Base-by-base conservation (phyloP, 2,113 vertebrate genomes). In the Ariopsis seemanni region DNA sequence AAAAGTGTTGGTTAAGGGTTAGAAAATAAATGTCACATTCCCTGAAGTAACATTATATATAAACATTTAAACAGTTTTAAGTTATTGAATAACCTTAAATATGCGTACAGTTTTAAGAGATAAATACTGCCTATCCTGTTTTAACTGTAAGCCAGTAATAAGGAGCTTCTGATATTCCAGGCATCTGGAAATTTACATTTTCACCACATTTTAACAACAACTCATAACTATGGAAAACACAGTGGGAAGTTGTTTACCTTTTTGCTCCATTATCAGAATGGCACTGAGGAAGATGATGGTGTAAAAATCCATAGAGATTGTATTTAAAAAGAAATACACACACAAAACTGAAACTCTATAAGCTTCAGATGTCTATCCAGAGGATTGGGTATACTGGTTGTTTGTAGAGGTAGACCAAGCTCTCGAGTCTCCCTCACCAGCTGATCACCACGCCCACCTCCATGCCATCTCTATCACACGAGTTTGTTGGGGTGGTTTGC, bases 251-350 rank as follows among this genome's bases (percentile, higher is more conserved):
- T 14, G 5, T 82, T 91, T 93, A 93, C 92, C 92, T 93, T 86
- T 80, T 55, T 89, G 88, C 60, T 89, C 86, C 89, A 91, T 55
- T 27, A 91, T 86, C 77, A 92, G 74, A 86, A 87, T 30, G 10
- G 71, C 80, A 78, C 63, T 85, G 52, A 91, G 83, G 60, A 89
- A 71, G 80, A 92, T 71, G 82, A 90, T 57, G 67, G 79, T 42
- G 84, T 25, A 85, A 85, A 90, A 82, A 83, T 92, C 89, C 92
- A 93, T 93, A 34, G 14, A 83, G 71, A 3, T 27, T 57, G 4
- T 52, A 14, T 84, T 34, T 14, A n/a, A 58, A 50, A 34, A 74
- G 74, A 57, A 0, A 6, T 80, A 84, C 67, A 57, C 7, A 34
- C 80, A 85, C 50, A 65, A n/a, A 82, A 20, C 4, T 30, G 25